Evolutionary conservation across 2,797 vertebrate genomes (phyloP).

Genomic region (Mycteria americana): DNA sequence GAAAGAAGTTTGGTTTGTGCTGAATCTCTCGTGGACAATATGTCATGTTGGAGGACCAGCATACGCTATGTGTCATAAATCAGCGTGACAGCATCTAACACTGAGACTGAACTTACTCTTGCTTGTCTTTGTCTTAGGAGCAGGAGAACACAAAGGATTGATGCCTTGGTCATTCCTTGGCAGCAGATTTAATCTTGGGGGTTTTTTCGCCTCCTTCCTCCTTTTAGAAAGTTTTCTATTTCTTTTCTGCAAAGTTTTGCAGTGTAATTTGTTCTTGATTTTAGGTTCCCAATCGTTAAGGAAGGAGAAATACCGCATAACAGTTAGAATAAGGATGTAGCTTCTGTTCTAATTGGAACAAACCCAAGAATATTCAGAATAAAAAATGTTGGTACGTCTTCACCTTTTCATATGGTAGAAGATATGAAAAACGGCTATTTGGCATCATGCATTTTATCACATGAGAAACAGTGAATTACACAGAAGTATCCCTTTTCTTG

Average conservation of each 20-base stretch:
- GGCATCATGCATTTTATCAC: background rate
- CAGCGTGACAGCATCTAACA: conserved; percentile 15
- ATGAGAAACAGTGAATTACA: background rate
- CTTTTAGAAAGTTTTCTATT: background rate
- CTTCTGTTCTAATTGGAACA: background rate
- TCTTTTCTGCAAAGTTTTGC: background rate
- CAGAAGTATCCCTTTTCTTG: background rate
- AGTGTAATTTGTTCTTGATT: background rate
- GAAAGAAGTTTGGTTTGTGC: conserved; percentile 19
- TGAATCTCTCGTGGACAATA: background rate
- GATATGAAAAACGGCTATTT: background rate
- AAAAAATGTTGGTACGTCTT: background rate
- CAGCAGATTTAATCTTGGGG: conserved; percentile 5
- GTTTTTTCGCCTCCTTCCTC: background rate
- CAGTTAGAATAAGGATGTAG: background rate
- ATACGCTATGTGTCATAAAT: conserved; percentile 15
- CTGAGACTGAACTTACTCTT: conserved; percentile 45
- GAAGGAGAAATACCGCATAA: background rate
- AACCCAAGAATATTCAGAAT: background rate
- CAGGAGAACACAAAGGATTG: conserved; percentile 16
- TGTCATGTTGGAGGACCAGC: conserved; percentile 21
- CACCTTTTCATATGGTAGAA: background rate
- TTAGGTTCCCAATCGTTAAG: background rate
- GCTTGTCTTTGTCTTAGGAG: conserved; percentile 51
- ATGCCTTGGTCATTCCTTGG: conserved; percentile 36